These are phyloP conservation scores for Himalopsyche phryganea DNA, from an alignment of 1,140 invertebrate species.

Conservation along the genomic window DNA sequence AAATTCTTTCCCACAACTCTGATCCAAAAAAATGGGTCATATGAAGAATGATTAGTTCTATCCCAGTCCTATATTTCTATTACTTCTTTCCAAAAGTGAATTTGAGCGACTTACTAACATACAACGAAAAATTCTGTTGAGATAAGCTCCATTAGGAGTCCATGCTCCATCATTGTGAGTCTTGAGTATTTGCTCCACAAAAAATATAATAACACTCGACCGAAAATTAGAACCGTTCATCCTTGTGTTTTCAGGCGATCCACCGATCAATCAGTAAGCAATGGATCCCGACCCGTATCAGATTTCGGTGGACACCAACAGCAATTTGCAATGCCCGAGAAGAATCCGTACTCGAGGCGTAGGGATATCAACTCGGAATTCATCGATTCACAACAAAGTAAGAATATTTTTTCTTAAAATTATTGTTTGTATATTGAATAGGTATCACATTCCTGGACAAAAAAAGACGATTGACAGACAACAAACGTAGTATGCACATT, in stretches of 20 bases:
- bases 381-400: conserved; percentile 42
- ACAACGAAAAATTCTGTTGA: background rate
- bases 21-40: too few species aligned
- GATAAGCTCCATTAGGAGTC: too few species aligned
- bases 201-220: background rate
- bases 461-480: background rate
- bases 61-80: background rate
- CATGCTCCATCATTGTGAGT: background rate
- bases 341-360: conserved; percentile 42
- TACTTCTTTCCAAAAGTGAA: background rate
- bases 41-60: too few species aligned
- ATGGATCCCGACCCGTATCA: conserved; percentile 36
- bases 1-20: too few species aligned
- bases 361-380: conserved; percentile 46
- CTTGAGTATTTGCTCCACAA: background rate
- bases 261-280: conserved; percentile 34
- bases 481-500: conserved; percentile 1
- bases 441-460: background rate
- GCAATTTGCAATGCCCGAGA: conserved; percentile 40
- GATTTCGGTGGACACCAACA: conserved; percentile 5
- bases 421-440: background rate
- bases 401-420: conserved; percentile 4
- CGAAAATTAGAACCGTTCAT: background rate
- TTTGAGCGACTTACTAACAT: background rate
- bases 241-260: background rate